Evolutionary conservation across 2,888 invertebrate species (phyloP).

Genomic region (Conus canariensis): DNA sequence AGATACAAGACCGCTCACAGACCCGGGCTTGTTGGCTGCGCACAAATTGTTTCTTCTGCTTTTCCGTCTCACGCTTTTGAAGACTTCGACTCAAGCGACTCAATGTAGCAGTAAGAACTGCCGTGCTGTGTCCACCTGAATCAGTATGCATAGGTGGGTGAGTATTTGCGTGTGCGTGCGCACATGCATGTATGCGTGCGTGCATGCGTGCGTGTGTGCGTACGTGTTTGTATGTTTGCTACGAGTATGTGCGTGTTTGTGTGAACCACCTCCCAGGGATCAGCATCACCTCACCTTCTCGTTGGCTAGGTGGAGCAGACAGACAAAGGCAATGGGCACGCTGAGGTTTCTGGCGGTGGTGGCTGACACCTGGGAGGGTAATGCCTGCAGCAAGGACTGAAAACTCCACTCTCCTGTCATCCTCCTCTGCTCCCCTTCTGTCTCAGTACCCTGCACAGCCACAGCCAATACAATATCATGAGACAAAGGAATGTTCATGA

Average conservation of each 20-base stretch:
- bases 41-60: too few species aligned
- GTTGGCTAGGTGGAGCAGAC: conserved; percentile 91
- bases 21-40: too few species aligned
- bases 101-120: too few species aligned
- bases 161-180: background rate
- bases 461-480: background rate
- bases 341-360: conserved; percentile 87
- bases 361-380: conserved; percentile 72
- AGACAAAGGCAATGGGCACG: conserved; percentile 88
- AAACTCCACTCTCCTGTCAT: conserved; percentile 56
- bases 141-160: background rate
- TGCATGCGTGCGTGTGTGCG: too few species aligned
- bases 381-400: conserved; percentile 65
- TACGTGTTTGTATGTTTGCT: too few species aligned
- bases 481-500: too few species aligned
- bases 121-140: background rate
- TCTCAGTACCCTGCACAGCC: background rate
- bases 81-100: too few species aligned
- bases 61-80: too few species aligned
- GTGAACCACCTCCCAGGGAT: background rate
- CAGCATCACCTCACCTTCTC: conserved; percentile 82
- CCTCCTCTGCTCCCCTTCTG: conserved; percentile 8
- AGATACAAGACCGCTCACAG: too few species aligned
- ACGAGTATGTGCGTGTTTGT: background rate
- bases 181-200: too few species aligned